Evolutionary conservation across 2,888 invertebrate species (phyloP), one percentile per base, ranked within the genome.

Genomic region (Coleophora deauratella): DNA sequence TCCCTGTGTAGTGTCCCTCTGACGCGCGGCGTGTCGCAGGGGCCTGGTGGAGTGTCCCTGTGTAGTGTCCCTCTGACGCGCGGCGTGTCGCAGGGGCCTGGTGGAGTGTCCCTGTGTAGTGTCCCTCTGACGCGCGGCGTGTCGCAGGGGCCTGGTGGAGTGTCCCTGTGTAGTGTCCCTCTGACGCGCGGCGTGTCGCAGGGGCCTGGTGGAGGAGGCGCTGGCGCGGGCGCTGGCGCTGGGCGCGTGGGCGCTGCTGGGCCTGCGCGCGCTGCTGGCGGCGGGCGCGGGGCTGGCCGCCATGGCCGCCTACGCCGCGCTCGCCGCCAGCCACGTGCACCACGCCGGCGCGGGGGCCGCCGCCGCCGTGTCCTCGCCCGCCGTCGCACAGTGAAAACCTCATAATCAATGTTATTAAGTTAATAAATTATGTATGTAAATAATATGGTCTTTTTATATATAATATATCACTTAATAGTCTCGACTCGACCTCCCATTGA

Each of bases 221-320:
- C 58, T 91, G 2, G 78, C 88, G 13, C 68, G 81, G 40, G 48
- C 89, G 15, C 68, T 93, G 33, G 61, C 88, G 12, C 86, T 90
- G 38, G 88, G 90, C 11, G 88, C 91, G 0, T 94, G 94, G 93
- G 72, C 90, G 6, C 85, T 89, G 21, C 79, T 95, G 38, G 86
- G 90, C 1, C 69, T 94, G 40, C 91, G 93, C 61, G 92, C 92
- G 0, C 49, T 89, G 0, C 88, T 91, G 41, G 91, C 94, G 3
- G 61, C 88, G 6, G 72, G 88, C 4, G 80, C 91, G 41, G 93
- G 91, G 2, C 84, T 90, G 35, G 82, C 91, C 11, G 90, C 93
- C 1, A 76, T 95, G 33, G 91, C 91, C 47, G 88, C 94, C 61
- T 95, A 94, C 68, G 91, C 93, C 0, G 90, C 90, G 2, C 84